Evolutionary conservation across 2,888 invertebrate species (phyloP).

Genomic region (Crocallis elinguaria): DNA sequence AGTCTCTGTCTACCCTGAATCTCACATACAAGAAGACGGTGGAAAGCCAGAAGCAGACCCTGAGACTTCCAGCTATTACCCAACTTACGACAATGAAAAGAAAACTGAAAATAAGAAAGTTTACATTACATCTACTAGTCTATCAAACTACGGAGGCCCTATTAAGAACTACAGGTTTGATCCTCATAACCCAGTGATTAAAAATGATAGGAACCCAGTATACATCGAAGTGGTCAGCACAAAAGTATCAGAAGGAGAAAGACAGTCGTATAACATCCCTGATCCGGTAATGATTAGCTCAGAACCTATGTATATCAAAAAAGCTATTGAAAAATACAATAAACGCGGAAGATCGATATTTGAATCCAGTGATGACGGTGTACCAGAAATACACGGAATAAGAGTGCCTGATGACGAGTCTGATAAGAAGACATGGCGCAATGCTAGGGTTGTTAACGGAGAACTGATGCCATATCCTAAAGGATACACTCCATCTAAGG

Average conservation of each 20-base stretch:
- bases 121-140: conserved; percentile 78
- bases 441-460: conserved; percentile 94
- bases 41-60: conserved; percentile 68
- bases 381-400: conserved; percentile 92
- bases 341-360: conserved; percentile 88
- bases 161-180: conserved; percentile 77
- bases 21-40: conserved; percentile 76
- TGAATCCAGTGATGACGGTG: conserved; percentile 88
- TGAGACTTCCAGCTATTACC: conserved; percentile 75
- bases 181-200: conserved; percentile 78
- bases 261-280: conserved; percentile 83
- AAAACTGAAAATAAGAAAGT: conserved; percentile 76
- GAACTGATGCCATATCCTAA: conserved; percentile 90
- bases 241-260: conserved; percentile 77
- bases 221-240: conserved; percentile 80
- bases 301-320: conserved; percentile 85
- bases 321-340: conserved; percentile 76
- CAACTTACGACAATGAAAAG: conserved; percentile 76
- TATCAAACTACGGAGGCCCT: conserved; percentile 72
- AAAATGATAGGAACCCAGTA: conserved; percentile 84
- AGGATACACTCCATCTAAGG: conserved; percentile 87
- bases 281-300: conserved; percentile 89
- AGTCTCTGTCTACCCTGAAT: conserved; percentile 78
- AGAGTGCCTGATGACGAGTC: conserved; percentile 93
- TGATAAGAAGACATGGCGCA: conserved; percentile 93